Conservation (phyloP, 2,888 invertebrate species). For the Drosophila barbarae region DNA sequence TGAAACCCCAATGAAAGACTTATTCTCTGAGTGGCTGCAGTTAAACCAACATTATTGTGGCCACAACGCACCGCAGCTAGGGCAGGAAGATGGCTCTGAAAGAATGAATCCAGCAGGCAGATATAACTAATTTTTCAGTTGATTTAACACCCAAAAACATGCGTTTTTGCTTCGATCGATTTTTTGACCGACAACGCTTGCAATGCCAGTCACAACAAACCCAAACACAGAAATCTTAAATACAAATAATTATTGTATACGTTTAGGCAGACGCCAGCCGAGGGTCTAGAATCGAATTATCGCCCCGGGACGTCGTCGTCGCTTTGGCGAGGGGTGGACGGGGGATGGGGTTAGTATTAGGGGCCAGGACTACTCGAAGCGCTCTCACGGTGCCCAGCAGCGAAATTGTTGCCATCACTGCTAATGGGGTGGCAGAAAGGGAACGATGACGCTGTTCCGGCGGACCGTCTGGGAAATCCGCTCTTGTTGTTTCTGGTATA, state of each 20-base stretch:
- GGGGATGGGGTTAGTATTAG: neutral
- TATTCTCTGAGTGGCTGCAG: neutral
- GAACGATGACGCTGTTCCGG: slow-evolving; percentile 18
- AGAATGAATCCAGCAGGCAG: slow-evolving; percentile 6
- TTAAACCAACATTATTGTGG: neutral
- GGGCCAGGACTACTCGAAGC: slow-evolving; percentile 9
- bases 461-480: slow-evolving; percentile 67
- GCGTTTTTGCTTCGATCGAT: slow-evolving; percentile 19
- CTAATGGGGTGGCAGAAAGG: slow-evolving; percentile 22
- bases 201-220: slow-evolving; percentile 52
- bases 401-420: slow-evolving; percentile 25
- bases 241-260: slow-evolving; percentile 73
- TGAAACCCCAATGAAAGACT: slow-evolving; percentile 29
- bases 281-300: slow-evolving; percentile 67
- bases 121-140: slow-evolving; percentile 69
- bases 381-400: slow-evolving; percentile 62
- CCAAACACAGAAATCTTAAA: slow-evolving; percentile 51
- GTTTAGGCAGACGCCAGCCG: slow-evolving; percentile 46
- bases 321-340: neutral
- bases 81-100: neutral
- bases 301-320: slow-evolving; percentile 56
- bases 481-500: slow-evolving; percentile 33
- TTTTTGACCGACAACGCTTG: slow-evolving; percentile 6
- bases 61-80: neutral
- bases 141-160: slow-evolving; percentile 56